Evolutionary conservation across 2,888 invertebrate genomes (phyloP).

Genomic region (Pristionchus exspectatus): DNA sequence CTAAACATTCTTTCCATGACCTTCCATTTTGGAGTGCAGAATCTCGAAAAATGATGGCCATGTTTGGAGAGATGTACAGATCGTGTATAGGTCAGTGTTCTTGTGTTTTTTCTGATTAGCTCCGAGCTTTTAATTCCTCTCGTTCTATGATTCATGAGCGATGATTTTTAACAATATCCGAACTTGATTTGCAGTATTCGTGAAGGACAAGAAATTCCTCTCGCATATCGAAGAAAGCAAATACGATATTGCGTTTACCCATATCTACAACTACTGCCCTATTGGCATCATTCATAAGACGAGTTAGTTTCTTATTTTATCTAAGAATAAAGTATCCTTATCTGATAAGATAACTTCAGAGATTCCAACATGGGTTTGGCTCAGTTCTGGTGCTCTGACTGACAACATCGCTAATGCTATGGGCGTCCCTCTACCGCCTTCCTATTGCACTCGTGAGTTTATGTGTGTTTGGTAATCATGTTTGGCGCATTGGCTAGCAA

Average conservation of each 20-base stretch:
- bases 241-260: slow-evolving; percentile 73
- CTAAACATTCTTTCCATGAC: slow-evolving; percentile 59
- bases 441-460: slow-evolving; percentile 66
- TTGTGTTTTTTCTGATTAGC: neutral
- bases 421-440: slow-evolving; percentile 71
- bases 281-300: slow-evolving; percentile 61
- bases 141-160: too few relatives aligned
- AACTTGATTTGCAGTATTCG: slow-evolving; percentile 54
- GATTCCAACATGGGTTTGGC: slow-evolving; percentile 67
- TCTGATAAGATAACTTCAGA: slow-evolving; percentile 48
- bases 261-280: slow-evolving; percentile 64
- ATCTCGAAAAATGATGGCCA: slow-evolving; percentile 54
- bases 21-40: slow-evolving; percentile 15
- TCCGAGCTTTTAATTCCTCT: neutral
- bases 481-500: neutral
- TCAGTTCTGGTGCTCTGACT: slow-evolving; percentile 66
- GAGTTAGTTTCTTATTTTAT: neutral
- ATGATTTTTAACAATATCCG: neutral
- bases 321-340: neutral
- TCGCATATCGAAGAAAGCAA: slow-evolving; percentile 63
- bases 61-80: slow-evolving; percentile 56
- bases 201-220: slow-evolving; percentile 64
- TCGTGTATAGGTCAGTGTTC: slow-evolving; percentile 15
- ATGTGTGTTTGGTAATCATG: neutral
- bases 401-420: slow-evolving; percentile 66